Percentiles rank a stretch among this genome's conserved stretches.
Evolutionary conservation across 1,140 invertebrate species (phyloP).

Genomic region (Ctenoplectra terminalis): DNA sequence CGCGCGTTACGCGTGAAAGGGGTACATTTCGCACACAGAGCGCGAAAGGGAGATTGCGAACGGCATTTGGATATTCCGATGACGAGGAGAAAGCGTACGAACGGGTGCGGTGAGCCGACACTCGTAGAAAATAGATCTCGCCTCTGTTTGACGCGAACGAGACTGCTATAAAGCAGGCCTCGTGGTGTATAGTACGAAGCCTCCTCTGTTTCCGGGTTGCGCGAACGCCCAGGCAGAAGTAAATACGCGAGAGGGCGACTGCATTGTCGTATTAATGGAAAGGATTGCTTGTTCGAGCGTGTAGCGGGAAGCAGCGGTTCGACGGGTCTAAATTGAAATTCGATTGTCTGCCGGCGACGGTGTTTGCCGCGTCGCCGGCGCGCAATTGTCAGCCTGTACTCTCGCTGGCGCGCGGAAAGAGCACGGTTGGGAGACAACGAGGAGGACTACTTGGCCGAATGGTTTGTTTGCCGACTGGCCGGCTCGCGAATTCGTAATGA

Average conservation of each 20-base stretch:
- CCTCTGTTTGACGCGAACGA: slow-evolving; percentile 21
- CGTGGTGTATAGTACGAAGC: not conserved
- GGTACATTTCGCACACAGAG: not conserved
- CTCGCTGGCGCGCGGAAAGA: slow-evolving; percentile 19
- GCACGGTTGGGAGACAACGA: slow-evolving; percentile 26
- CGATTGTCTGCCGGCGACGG: slow-evolving; percentile 75
- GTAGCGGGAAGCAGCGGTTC: slow-evolving; percentile 74
- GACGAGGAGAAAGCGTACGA: not conserved
- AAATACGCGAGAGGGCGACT: slow-evolving; percentile 77
- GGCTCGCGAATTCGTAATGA: slow-evolving; percentile 61
- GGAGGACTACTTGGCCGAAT: not conserved
- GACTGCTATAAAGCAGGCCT: slow-evolving; percentile 1
- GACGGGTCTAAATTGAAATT: slow-evolving; percentile 81
- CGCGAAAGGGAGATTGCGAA: not conserved
- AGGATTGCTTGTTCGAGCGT: slow-evolving; percentile 79
- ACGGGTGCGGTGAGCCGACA: not conserved
- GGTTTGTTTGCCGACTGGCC: not conserved
- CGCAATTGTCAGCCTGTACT: slow-evolving; percentile 51
- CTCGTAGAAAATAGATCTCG: slow-evolving; percentile 58
- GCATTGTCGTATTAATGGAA: slow-evolving; percentile 81
- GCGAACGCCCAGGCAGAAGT: slow-evolving; percentile 55
- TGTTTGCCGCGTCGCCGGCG: slow-evolving; percentile 63
- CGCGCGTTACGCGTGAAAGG: slow-evolving; percentile 29
- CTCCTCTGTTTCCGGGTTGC: slow-evolving; percentile 36
- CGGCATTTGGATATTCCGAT: not conserved